Conservation (phyloP, 2,113 vertebrate genomes). For the Hippopotamus amphibius region DNA sequence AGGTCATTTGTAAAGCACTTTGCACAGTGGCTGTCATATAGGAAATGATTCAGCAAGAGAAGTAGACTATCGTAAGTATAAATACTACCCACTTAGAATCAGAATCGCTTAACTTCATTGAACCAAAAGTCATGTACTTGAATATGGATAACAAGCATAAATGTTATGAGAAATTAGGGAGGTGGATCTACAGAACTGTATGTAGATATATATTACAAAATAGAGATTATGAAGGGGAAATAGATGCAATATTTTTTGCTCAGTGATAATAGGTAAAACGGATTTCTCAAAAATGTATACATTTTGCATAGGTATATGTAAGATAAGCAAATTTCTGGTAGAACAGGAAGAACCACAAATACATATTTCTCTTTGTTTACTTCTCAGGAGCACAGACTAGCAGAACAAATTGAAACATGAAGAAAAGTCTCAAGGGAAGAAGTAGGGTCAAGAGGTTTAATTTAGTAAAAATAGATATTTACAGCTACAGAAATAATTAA, state of each 20-base stretch:
- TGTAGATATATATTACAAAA: neutral
- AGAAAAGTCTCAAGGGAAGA: slow-evolving; percentile 13
- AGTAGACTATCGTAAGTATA: neutral
- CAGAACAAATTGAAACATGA: neutral
- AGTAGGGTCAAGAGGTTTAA: neutral
- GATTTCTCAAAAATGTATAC: neutral
- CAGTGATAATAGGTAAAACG: neutral
- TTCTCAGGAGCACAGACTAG: neutral
- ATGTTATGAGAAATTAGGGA: neutral
- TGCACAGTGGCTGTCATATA: neutral
- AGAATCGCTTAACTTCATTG: neutral
- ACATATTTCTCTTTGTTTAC: neutral
- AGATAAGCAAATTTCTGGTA: neutral
- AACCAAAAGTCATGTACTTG: neutral
- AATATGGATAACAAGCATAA: neutral
- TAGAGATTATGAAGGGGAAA: neutral
- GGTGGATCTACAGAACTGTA: neutral
- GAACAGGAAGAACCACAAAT: neutral
- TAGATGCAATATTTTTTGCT: neutral
- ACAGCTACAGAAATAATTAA: neutral
- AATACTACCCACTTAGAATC: neutral
- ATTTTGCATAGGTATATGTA: neutral
- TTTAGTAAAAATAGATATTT: neutral
- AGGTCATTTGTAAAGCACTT: neutral
- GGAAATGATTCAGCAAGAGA: neutral